Conservation (phyloP, 2,113 vertebrate genomes). For the Cisticola juncidis region DNA sequence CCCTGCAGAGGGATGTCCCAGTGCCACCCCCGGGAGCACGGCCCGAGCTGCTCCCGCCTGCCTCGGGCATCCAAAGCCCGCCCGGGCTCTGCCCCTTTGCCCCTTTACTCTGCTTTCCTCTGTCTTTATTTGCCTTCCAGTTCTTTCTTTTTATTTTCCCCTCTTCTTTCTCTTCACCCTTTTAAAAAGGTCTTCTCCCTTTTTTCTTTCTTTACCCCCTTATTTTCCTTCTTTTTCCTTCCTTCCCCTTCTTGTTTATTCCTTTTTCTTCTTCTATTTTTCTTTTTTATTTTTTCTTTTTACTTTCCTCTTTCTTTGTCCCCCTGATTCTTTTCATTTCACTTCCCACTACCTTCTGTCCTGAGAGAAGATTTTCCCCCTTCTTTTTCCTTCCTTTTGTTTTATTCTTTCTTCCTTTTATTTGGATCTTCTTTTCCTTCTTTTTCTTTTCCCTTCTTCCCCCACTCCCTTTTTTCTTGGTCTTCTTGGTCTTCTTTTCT, state of each 20-base stretch:
- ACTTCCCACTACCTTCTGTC: background rate
- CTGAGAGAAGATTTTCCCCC: background rate
- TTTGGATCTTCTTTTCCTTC: background rate
- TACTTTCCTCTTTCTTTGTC: background rate
- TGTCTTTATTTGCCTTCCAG: background rate
- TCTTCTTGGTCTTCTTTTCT: background rate
- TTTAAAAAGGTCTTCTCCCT: fast-evolving
- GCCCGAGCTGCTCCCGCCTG: background rate
- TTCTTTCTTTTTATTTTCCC: fast-evolving
- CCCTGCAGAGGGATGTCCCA: background rate
- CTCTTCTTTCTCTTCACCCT: fast-evolving
- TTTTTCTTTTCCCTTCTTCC: background rate
- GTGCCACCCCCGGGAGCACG: background rate
- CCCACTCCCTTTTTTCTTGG: background rate
- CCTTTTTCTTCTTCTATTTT: no score
- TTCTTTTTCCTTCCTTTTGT: background rate
- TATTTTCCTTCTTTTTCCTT: background rate
- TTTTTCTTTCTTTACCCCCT: background rate
- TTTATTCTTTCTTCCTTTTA: background rate
- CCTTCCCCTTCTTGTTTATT: fast-evolving
- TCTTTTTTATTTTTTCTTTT: fast-evolving
- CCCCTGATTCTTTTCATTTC: fast-evolving
- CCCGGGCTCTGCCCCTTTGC: background rate
- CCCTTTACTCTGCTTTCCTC: background rate
- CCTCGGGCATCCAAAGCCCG: fast-evolving